Evolutionary conservation across 2,113 vertebrate genomes (phyloP).

Genomic region (Oenanthe oenanthe): DNA sequence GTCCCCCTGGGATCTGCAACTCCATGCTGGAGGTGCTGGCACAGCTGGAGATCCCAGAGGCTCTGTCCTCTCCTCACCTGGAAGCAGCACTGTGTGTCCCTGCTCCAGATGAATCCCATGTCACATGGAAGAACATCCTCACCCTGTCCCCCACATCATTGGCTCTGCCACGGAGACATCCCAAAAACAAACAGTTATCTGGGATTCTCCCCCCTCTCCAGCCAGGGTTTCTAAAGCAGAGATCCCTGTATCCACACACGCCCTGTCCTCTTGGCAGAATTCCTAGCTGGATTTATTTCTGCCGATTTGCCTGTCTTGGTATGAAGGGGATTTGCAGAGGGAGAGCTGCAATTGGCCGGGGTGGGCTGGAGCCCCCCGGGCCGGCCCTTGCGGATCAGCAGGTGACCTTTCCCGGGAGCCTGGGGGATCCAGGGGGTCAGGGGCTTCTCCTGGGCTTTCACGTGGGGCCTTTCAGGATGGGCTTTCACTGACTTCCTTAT

Average conservation of each 20-base stretch:
- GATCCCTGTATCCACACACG: background rate
- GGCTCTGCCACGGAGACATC: fast-evolving
- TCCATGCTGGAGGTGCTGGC: fast-evolving
- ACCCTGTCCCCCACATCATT: fast-evolving
- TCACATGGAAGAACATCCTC: background rate
- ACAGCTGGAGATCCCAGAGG: fast-evolving
- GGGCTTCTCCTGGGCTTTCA: background rate
- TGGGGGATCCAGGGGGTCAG: background rate
- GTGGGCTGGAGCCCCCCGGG: background rate
- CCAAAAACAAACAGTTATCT: fast-evolving
- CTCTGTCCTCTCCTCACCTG: background rate
- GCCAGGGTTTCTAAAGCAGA: background rate
- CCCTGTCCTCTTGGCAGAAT: slow-evolving; percentile 51
- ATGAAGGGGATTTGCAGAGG: slow-evolving; percentile 66
- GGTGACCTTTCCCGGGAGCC: slow-evolving; percentile 18
- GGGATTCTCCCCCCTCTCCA: background rate
- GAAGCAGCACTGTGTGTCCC: fast-evolving
- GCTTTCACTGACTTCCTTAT: background rate
- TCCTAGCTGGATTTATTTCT: slow-evolving; percentile 71
- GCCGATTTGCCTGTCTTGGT: slow-evolving; percentile 55
- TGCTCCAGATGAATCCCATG: background rate
- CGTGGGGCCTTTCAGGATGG: background rate
- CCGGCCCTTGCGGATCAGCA: background rate
- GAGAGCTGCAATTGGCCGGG: slow-evolving; percentile 31
- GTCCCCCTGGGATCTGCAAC: background rate